phyloP scores from a whole-genome alignment of 2,797 vertebrate species.

The Peromyscus aztecus region DNA sequence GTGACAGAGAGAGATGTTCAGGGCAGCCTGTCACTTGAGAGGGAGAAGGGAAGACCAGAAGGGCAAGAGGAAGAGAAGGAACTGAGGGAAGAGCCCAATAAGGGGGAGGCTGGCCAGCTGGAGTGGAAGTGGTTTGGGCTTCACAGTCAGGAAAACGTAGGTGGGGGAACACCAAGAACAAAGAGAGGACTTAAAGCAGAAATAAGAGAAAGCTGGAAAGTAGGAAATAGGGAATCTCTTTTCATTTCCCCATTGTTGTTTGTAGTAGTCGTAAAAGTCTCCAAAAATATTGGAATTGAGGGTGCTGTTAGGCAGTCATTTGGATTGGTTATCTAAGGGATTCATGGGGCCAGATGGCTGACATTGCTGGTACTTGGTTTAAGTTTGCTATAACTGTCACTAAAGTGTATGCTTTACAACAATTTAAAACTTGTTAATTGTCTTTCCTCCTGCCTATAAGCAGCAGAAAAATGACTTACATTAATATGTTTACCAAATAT shows the following conservation, averaged over 20 bases:
- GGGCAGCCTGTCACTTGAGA: not conserved
- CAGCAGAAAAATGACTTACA: not conserved
- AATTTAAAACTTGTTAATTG: conserved; percentile 24
- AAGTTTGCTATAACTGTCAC: not conserved
- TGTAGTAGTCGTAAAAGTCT: no score
- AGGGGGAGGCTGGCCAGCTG: not conserved
- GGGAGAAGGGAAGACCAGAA: not conserved
- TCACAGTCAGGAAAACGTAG: not conserved
- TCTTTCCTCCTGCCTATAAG: not conserved
- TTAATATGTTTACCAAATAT: not conserved
- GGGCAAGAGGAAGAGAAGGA: not conserved
- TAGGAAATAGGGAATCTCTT: no score
- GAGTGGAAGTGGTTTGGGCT: not conserved
- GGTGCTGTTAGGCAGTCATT: no score
- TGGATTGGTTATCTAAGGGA: not conserved
- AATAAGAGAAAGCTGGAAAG: not conserved
- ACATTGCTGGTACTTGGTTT: not conserved
- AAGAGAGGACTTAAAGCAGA: not conserved
- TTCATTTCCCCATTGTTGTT: no score
- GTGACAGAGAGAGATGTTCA: not conserved
- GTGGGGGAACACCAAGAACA: not conserved
- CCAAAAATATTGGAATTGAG: no score
- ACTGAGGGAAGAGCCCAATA: not conserved
- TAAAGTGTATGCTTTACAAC: not conserved
- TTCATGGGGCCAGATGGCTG: not conserved